A percentile compares a stretch with the other conserved stretches of the same genome.
Evolutionary conservation across 2,113 vertebrate genomes (phyloP).

Genomic region (Dromiciops gliroides): DNA sequence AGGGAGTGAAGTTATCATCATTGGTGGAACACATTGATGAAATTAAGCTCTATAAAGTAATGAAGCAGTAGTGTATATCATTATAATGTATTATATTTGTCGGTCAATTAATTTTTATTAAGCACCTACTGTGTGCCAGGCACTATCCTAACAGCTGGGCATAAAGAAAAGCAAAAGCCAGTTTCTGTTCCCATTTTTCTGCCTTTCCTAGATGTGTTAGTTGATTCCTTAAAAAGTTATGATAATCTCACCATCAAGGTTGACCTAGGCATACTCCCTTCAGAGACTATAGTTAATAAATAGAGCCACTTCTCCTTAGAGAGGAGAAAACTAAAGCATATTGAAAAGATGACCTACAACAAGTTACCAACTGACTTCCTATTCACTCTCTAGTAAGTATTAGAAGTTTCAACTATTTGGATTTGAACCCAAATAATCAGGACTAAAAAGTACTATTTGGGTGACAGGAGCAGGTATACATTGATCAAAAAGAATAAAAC

Average conservation of each 20-base stretch:
- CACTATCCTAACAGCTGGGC: background rate
- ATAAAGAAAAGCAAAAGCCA: background rate
- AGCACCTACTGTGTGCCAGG: background rate
- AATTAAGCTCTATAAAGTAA: background rate
- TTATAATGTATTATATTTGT: background rate
- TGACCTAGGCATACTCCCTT: background rate
- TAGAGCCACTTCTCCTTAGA: constrained; percentile 13
- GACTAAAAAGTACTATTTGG: background rate
- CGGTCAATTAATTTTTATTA: background rate
- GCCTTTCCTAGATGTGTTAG: background rate
- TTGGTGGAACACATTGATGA: background rate
- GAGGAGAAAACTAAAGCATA: background rate
- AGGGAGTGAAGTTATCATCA: background rate
- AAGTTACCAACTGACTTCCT: constrained; percentile 24
- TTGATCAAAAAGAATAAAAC: no score
- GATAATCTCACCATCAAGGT: background rate
- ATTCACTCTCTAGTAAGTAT: no score
- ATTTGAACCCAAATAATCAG: background rate
- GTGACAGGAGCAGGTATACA: background rate
- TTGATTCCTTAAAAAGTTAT: constrained; percentile 33
- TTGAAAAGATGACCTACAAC: constrained; percentile 8
- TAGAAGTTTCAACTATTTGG: background rate
- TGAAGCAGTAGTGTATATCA: background rate
- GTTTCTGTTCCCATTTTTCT: constrained; percentile 4
- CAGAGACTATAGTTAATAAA: background rate